Percentiles rank a stretch among this genome's conserved stretches.
phyloP scores from a whole-genome alignment of 2,888 invertebrate species.

The Tenthredo distinguenda region DNA sequence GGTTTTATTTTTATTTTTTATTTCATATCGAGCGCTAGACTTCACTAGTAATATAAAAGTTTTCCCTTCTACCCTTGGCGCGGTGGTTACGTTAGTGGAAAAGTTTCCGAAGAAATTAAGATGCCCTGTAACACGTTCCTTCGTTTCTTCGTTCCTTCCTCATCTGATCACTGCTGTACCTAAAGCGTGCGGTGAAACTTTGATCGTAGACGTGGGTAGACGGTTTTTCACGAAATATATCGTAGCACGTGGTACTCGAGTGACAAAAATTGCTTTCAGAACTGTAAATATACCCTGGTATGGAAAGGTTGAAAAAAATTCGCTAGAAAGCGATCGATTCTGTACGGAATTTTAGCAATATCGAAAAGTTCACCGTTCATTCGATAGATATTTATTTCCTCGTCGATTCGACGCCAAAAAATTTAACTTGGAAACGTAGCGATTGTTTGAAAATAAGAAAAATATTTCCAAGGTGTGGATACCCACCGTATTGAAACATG shows the following conservation, averaged over 20 bases:
- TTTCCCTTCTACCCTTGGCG: constrained; percentile 21
- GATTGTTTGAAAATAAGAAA: neutral
- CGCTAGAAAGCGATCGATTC: no score
- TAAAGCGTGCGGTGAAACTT: constrained; percentile 23
- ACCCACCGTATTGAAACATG: neutral
- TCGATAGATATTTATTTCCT: neutral
- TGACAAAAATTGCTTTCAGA: neutral
- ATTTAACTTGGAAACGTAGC: neutral
- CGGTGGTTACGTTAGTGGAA: constrained; percentile 50
- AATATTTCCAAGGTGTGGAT: neutral
- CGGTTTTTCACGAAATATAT: neutral
- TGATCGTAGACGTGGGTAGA: constrained; percentile 19
- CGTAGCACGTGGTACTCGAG: neutral
- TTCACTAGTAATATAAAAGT: constrained; percentile 49
- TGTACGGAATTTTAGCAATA: no score
- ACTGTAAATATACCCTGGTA: neutral
- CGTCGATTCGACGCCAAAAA: neutral
- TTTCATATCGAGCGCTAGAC: constrained; percentile 36
- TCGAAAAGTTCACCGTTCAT: neutral
- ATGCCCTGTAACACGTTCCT: constrained; percentile 44
- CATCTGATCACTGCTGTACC: constrained; percentile 19
- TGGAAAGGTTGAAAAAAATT: no score
- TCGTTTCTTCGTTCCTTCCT: neutral
- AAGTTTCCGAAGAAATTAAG: constrained; percentile 47
- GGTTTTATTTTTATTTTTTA: neutral